Base-by-base conservation (phyloP, 2,797 vertebrate genomes). In the Tangara arthus region DNA sequence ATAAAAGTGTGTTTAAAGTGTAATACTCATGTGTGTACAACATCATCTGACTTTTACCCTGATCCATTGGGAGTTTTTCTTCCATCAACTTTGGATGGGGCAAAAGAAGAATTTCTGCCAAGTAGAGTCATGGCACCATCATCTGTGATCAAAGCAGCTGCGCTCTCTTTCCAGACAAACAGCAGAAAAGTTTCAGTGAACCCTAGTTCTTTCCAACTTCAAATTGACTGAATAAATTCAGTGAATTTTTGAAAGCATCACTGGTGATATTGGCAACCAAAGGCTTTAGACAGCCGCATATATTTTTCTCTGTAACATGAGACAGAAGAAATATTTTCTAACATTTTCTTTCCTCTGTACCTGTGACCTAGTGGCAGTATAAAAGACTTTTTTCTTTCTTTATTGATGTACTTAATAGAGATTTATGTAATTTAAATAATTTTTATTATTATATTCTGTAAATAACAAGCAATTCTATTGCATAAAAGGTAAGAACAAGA, bases 141-240 rank as follows among this genome's bases (percentile, higher is more conserved):
- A 30, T 81, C 39, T 77, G 27, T 64, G 37, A 87, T 82, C 78
- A 94, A 89, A 94, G 34, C 93, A 95, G 52, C 77, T 95, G 72
- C 55, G 37, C 18, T 61, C 46, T 68, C 10, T 78, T 90, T 94
- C 16, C 39, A 88, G 79, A 57, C 89, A 84, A 90, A 88, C 12
- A 89, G 12, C 49, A 81, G 39, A 83, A 30, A 89, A 49, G 12
- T 83, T 89, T 52, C 60, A 65, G 34, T 50, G 34, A 73, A 69
- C 65, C 16, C 9, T 17, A 35, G 32, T 6, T 84, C 49, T 81
- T 68, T 91, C 60, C 49, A 91, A 15, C 16, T 88, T 76, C 37
- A 78, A 72, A 84, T 76, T 88, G 63, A 72, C 30, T 76, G 66
- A 80, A 93, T 82, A 87, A 93, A 89, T 82, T 79, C 61, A 64